phyloP scores from a whole-genome alignment of 2,113 vertebrate genomes.

The Hyaena hyaena region DNA sequence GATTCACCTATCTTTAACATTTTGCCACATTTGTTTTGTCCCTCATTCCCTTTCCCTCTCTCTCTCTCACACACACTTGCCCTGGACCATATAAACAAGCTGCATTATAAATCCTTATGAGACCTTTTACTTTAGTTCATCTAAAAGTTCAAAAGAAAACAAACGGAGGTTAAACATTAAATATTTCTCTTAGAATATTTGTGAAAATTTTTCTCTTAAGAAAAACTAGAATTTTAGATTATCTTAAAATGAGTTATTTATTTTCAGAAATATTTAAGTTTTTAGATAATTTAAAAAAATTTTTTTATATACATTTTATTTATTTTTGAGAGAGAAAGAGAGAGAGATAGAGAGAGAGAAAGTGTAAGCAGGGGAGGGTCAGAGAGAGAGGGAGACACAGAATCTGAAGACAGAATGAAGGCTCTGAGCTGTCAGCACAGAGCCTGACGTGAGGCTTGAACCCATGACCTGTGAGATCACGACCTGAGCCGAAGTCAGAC shows the following conservation, averaged over 20 bases:
- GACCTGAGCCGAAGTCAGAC: too few species aligned
- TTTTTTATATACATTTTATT: too few species aligned
- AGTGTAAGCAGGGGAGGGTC: too few species aligned
- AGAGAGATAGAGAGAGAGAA: too few species aligned
- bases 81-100: not conserved
- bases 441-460: too few species aligned
- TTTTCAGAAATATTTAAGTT: constrained; percentile 57
- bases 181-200: not conserved
- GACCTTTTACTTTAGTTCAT: not conserved
- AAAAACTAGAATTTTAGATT: constrained; percentile 44
- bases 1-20: not conserved
- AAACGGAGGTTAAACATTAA: constrained; percentile 22
- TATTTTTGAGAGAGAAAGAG: too few species aligned
- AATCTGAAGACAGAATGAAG: too few species aligned
- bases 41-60: not conserved
- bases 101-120: not conserved
- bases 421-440: too few species aligned
- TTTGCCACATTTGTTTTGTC: not conserved
- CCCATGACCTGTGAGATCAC: too few species aligned
- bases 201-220: constrained; percentile 28
- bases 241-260: constrained; percentile 26
- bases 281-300: not conserved
- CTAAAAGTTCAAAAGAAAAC: constrained; percentile 34
- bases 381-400: too few species aligned
- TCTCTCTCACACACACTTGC: not conserved